Conservation (phyloP, 2,113 vertebrate genomes). For the Tragelaphus scriptus region DNA sequence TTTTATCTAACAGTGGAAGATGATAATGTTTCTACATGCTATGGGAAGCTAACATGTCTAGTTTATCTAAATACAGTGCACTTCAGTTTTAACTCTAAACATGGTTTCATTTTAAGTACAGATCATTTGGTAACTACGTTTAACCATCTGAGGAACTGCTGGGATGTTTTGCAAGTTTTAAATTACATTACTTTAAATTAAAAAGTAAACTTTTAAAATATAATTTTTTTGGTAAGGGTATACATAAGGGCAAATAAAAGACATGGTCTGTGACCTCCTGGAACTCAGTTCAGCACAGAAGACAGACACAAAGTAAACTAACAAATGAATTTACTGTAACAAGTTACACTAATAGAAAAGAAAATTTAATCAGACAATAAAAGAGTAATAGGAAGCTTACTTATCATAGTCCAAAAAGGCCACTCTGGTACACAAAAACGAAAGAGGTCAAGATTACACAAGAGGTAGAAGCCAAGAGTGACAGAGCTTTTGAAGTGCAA, state of each 20-base stretch:
- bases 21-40: not conserved
- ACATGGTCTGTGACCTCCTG: not conserved
- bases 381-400: not conserved
- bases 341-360: conserved; percentile 5
- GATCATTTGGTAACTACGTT: not conserved
- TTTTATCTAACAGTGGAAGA: not conserved
- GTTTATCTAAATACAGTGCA: not conserved
- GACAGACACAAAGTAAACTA: not conserved
- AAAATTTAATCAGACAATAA: not conserved
- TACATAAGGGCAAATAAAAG: not conserved
- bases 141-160: not conserved
- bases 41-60: not conserved
- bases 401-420: not conserved
- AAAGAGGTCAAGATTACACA: not conserved
- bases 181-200: not conserved
- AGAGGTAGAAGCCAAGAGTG: not conserved
- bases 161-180: not conserved
- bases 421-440: not conserved
- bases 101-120: conserved; percentile 3
- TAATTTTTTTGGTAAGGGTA: not conserved
- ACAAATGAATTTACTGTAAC: not conserved
- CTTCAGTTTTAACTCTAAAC: conserved; percentile 8
- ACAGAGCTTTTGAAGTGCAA: not conserved
- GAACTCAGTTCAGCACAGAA: not conserved
- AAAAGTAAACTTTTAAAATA: not conserved